These are phyloP conservation scores for Plecotus auritus DNA, from an alignment of 2,113 vertebrate species.

Conservation along the genomic window DNA sequence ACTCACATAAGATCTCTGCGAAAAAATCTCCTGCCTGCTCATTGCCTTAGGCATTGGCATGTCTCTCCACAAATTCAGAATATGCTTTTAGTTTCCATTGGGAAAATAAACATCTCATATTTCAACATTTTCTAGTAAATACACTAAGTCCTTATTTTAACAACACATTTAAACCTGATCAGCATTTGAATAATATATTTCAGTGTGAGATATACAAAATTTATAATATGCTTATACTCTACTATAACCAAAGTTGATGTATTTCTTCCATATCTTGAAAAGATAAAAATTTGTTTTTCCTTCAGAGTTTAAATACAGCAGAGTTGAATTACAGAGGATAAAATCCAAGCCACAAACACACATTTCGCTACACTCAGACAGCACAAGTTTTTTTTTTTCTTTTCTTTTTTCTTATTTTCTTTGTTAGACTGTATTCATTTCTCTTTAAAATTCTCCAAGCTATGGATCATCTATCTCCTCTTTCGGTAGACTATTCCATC, in stretches of 20 bases:
- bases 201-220: neutral
- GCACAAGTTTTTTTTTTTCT: neutral
- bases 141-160: neutral
- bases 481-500: conserved; percentile 21
- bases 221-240: neutral
- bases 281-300: neutral
- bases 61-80: neutral
- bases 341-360: neutral
- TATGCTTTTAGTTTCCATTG: neutral
- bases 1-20: neutral
- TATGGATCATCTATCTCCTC: conserved; percentile 21
- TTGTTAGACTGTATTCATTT: neutral
- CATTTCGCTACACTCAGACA: neutral
- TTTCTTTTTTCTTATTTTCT: neutral
- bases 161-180: neutral
- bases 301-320: neutral
- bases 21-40: neutral
- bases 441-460: conserved; percentile 47
- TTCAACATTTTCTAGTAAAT: neutral
- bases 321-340: neutral
- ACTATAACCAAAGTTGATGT: neutral
- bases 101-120: neutral
- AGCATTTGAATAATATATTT: neutral
- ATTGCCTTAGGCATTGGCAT: neutral
- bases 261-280: neutral